A percentile compares a stretch with the other conserved stretches of the same genome.
Conservation (phyloP, 2,888 invertebrate species). For the Amphimallon solstitiale region DNA sequence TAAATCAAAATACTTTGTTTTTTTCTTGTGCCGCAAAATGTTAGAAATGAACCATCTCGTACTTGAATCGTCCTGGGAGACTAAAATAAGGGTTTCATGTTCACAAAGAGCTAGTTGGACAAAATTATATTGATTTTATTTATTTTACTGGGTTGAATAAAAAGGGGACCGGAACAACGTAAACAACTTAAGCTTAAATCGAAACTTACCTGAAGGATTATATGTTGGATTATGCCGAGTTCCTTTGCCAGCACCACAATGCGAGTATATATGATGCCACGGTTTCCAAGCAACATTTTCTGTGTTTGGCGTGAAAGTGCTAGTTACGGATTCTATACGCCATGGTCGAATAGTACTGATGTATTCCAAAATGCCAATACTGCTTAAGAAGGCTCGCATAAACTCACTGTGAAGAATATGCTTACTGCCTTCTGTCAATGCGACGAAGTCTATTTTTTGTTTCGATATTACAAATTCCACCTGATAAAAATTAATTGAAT, state of each 20-base stretch:
- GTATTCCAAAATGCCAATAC: constrained; percentile 59
- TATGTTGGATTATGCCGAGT: constrained; percentile 57
- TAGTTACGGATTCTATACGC: constrained; percentile 54
- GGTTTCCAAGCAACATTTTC: constrained; percentile 59
- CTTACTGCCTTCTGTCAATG: constrained; percentile 58
- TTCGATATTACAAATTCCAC: constrained; percentile 49
- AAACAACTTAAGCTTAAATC: no score
- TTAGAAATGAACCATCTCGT: no score
- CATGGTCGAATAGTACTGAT: constrained; percentile 57
- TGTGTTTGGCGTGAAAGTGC: constrained; percentile 55
- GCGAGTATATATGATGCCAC: constrained; percentile 64
- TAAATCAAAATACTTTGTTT: no score
- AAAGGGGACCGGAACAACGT: no score
- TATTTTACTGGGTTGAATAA: no score
- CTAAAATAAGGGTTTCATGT: no score
- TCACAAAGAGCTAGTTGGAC: no score
- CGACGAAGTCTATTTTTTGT: constrained; percentile 51
- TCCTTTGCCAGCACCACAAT: constrained; percentile 61
- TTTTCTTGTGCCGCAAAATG: no score
- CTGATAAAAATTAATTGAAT: constrained; percentile 30
- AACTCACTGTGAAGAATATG: constrained; percentile 62
- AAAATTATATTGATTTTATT: no score
- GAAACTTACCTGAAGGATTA: constrained; percentile 58
- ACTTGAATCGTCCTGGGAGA: no score
- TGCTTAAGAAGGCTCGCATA: constrained; percentile 59